Conservation (phyloP, 2,113 vertebrate species). For the Dromaius novaehollandiae region DNA sequence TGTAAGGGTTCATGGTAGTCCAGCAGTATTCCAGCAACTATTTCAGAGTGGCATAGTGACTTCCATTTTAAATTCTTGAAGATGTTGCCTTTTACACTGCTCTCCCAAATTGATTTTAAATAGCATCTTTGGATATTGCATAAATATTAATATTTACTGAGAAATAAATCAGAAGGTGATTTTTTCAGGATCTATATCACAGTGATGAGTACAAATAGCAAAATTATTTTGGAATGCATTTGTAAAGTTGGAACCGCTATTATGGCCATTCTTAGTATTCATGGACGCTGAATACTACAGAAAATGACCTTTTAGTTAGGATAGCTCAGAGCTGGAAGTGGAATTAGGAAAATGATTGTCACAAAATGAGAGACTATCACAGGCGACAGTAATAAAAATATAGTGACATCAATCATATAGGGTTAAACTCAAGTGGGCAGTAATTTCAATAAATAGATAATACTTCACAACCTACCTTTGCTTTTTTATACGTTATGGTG, state of each 20-base stretch:
- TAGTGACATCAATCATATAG: neutral
- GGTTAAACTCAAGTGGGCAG: neutral
- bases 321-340: neutral
- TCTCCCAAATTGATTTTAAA: neutral
- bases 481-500: neutral
- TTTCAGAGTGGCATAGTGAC: neutral
- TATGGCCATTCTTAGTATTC: neutral
- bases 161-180: neutral
- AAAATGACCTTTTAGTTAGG: neutral
- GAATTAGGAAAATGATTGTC: neutral
- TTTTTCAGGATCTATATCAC: neutral
- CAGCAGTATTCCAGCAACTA: neutral
- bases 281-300: neutral
- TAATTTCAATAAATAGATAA: neutral
- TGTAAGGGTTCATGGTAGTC: neutral
- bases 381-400: neutral
- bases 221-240: neutral
- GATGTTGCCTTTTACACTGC: neutral
- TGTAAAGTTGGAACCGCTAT: neutral
- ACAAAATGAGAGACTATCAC: neutral
- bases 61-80: neutral
- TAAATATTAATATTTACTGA: neutral
- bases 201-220: neutral
- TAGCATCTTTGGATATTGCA: neutral
- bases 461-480: neutral